Conservation (phyloP, 2,113 vertebrate genomes). For the Istiophorus platypterus region DNA sequence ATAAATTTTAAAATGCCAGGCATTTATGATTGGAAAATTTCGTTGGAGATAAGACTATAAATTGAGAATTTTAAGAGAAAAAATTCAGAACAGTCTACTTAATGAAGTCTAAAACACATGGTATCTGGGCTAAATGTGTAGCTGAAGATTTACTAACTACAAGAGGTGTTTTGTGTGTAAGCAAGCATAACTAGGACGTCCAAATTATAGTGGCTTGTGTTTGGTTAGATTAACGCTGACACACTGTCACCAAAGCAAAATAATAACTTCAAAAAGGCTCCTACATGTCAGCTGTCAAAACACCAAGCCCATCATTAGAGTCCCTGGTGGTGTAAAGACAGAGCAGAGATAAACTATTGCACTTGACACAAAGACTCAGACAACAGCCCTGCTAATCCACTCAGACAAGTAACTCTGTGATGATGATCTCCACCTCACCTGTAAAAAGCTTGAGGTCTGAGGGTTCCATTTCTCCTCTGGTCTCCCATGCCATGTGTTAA, state of each 20-base stretch:
- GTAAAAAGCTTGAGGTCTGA: constrained; percentile 99
- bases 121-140: background rate
- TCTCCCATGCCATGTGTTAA: constrained; percentile 99
- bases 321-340: constrained; percentile 26
- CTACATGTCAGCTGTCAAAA: constrained; percentile 52
- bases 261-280: constrained; percentile 57
- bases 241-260: constrained; percentile 33
- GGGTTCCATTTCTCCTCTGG: constrained; percentile 99
- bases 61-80: background rate
- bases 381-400: constrained; percentile 26
- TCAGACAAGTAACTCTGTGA: constrained; percentile 17
- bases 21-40: no score
- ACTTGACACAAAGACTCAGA: constrained; percentile 27
- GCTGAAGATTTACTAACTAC: constrained; percentile 17
- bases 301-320: constrained; percentile 46
- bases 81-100: background rate
- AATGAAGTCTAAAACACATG: background rate
- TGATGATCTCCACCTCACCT: constrained; percentile 84
- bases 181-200: constrained; percentile 32
- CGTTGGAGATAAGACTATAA: no score
- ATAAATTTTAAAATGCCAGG: no score
- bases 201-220: constrained; percentile 24
- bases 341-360: constrained; percentile 31
- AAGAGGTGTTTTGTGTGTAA: constrained; percentile 31
- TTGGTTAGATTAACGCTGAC: constrained; percentile 53